These are phyloP conservation scores for Narcine bancroftii DNA, from an alignment of 2,113 vertebrate genomes.

Conservation along the genomic window DNA sequence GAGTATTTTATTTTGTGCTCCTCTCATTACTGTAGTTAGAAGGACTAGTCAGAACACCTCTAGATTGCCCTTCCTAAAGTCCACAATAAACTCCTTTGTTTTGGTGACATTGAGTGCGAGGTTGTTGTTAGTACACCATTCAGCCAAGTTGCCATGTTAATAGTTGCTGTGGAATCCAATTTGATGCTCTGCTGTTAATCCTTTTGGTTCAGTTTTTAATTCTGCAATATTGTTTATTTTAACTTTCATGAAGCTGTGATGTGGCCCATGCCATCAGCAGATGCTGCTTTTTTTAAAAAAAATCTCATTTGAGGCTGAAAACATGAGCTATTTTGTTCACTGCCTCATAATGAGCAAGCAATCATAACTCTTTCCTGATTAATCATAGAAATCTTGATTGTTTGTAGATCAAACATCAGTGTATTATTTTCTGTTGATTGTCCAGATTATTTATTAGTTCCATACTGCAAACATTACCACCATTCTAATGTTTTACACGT, in stretches of 20 bases:
- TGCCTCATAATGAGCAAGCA: neutral
- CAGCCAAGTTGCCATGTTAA: too few relatives aligned
- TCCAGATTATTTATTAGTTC: slow-evolving; percentile 33
- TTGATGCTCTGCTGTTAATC: neutral
- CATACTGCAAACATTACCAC: slow-evolving; percentile 23
- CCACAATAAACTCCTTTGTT: too few relatives aligned
- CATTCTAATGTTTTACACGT: slow-evolving; percentile 34
- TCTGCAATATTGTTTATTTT: neutral
- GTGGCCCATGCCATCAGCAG: neutral
- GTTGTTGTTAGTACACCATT: too few relatives aligned
- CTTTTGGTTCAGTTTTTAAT: neutral
- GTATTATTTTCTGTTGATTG: slow-evolving; percentile 28
- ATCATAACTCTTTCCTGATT: slow-evolving; percentile 29
- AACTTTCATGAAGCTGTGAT: neutral
- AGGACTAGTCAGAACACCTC: too few relatives aligned
- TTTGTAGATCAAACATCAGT: slow-evolving; percentile 29
- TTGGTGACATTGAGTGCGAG: too few relatives aligned
- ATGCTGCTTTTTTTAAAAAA: neutral
- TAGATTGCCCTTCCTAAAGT: too few relatives aligned
- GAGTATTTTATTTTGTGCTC: too few relatives aligned
- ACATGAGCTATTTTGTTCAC: slow-evolving; percentile 28
- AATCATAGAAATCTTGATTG: slow-evolving; percentile 6
- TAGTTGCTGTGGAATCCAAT: too few relatives aligned
- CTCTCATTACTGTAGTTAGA: too few relatives aligned
- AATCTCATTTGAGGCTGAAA: neutral